These are phyloP conservation scores for Gallinago solitaria DNA, from an alignment of 2,797 vertebrate genomes.

Conservation along the genomic window DNA sequence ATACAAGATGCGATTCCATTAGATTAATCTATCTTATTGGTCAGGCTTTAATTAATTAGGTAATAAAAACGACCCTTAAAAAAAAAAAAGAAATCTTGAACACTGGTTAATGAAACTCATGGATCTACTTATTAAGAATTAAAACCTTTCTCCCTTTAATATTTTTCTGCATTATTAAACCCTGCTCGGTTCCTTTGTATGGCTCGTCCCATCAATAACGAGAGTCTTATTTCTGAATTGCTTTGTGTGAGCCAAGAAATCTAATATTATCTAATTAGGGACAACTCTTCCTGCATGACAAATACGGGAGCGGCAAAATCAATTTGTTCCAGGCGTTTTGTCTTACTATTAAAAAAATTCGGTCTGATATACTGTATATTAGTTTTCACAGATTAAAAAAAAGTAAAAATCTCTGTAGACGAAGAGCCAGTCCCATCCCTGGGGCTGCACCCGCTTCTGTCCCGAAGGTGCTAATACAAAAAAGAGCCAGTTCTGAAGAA, in stretches of 20 bases:
- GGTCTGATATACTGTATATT: fast-evolving
- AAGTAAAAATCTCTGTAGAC: fast-evolving
- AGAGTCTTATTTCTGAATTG: constrained; percentile 45
- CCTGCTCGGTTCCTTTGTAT: constrained; percentile 44
- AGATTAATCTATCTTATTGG: constrained; percentile 68
- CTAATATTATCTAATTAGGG: constrained; percentile 51
- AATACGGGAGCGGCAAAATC: background rate
- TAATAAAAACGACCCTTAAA: constrained; percentile 58
- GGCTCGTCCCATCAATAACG: constrained; percentile 49
- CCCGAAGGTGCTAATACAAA: background rate
- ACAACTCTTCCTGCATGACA: constrained; percentile 25
- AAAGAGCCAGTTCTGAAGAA: fast-evolving
- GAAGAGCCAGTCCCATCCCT: fast-evolving
- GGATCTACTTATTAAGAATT: constrained; percentile 72
- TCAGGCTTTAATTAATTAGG: constrained; percentile 73
- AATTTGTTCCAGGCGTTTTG: background rate
- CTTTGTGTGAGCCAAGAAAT: constrained; percentile 46
- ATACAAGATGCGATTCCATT: constrained; percentile 59
- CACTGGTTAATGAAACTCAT: constrained; percentile 64
- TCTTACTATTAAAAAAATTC: background rate
- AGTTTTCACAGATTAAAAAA: fast-evolving
- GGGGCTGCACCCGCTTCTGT: fast-evolving
- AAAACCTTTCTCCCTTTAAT: constrained; percentile 60
- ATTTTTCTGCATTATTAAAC: constrained; percentile 62
- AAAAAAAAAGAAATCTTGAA: background rate